Base-by-base conservation (phyloP, 1,140 invertebrate species). In the Doryteuthis pealeii region DNA sequence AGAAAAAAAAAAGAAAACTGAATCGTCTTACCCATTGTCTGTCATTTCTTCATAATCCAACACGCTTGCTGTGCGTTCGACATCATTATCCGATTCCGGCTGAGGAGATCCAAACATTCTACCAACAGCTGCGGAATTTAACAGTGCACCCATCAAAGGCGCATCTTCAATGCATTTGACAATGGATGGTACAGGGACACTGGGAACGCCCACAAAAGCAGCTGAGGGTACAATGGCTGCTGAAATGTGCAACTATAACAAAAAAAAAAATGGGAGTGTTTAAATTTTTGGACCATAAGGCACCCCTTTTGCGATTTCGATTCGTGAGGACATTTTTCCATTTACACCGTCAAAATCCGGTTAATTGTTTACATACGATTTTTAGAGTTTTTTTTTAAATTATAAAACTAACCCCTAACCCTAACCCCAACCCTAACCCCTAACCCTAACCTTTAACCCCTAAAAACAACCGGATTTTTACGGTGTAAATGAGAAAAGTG, bases 61-160 rank as follows among this genome's bases (percentile, higher is more conserved):
- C 18, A 62, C 26, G 18, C 54, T 62, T 22, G 18, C 18, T 22
- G 18, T 18, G 12, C 18, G 54, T 18, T 62, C 54, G 6, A 14
- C 6, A 28, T 62, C 18, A 15, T n/a, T 5, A 28, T 62, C 26
- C 5, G 5, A 18, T 22, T 22, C 6, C 26, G 54, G 54, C 6
- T n/a, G 22, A 14, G 54, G 54, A 0, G 18, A 62, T 62, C 54
- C 54, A 62, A 62, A 62, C 54, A 62, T 62, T 62, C 54, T 12
- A n/a, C 54, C 18, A 15, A 62, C 18, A 62, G 18, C 26, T n/a
- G 54, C 18, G 18, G 54, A n/a, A 22, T 62, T 62, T 18, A 62
- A n/a, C 54, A 62, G 54, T 62, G 54, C 54, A 62, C 54, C 54
- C 54, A 62, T 62, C 22, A 62, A 28, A 62, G 54, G 54, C 5